A percentile compares a stretch with the other conserved stretches of the same genome.
phyloP scores from a whole-genome alignment of 2,888 invertebrate genomes.

The Rhagonycha fulva region DNA sequence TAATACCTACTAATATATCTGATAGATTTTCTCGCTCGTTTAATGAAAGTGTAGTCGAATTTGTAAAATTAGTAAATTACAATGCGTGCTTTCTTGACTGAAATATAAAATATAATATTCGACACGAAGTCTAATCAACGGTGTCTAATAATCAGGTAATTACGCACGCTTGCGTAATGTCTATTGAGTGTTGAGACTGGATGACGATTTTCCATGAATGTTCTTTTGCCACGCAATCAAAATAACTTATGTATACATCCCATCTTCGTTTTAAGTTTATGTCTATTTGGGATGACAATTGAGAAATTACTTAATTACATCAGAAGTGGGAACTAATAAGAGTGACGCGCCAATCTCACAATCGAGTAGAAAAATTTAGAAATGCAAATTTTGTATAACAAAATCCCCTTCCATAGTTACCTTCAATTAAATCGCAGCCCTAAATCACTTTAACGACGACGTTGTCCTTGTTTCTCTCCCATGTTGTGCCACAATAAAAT shows the following conservation, averaged over 20 bases:
- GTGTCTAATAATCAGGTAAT: constrained; percentile 27
- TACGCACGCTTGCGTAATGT: constrained; percentile 25
- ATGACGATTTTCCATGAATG: constrained; percentile 25
- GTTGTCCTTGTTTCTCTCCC: constrained; percentile 6
- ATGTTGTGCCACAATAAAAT: not conserved
- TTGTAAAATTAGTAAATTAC: constrained; percentile 13
- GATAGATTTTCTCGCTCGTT: not conserved
- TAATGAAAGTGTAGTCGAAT: constrained; percentile 5
- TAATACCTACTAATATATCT: not conserved
- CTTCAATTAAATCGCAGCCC: constrained; percentile 7
- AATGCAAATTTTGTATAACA: not conserved
- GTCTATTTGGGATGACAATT: constrained; percentile 17
- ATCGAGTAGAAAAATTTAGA: not conserved
- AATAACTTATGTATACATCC: constrained; percentile 25
- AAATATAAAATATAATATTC: constrained; percentile 13
- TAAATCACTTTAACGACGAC: constrained; percentile 26
- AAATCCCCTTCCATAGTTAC: constrained; percentile 2
- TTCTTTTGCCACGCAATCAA: constrained; percentile 20
- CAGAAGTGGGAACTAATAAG: constrained; percentile 1
- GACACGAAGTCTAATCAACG: constrained; percentile 24
- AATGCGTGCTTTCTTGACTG: not conserved
- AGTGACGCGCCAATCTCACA: not conserved
- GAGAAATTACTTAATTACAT: constrained; percentile 16
- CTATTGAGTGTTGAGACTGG: constrained; percentile 22
- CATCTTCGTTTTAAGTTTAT: constrained; percentile 16